Conservation (phyloP, 1,140 invertebrate genomes). For the Radopholus similis region DNA sequence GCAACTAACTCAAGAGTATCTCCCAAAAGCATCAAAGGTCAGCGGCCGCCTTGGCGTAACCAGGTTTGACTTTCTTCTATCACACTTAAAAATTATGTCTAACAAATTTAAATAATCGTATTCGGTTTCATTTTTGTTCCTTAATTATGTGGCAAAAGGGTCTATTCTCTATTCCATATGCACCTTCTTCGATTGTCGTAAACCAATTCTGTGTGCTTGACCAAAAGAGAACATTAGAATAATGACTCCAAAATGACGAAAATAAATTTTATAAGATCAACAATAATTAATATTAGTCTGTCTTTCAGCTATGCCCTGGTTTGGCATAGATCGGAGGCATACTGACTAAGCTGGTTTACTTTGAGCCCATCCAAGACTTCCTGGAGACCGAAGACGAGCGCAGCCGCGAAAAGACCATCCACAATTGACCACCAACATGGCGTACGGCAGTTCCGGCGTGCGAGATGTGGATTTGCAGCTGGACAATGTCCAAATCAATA, state of each 20-base stretch:
- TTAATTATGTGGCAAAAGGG: too few relatives aligned
- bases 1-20: too few relatives aligned
- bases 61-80: too few relatives aligned
- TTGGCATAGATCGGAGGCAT: conserved; percentile 99
- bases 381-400: conserved; percentile 71
- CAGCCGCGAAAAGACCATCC: conserved; percentile 81
- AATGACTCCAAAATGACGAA: not conserved
- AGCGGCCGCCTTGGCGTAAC: too few relatives aligned
- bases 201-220: not conserved
- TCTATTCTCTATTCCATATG: conserved; percentile 19
- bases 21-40: too few relatives aligned
- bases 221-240: too few relatives aligned
- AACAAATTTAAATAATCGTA: too few relatives aligned
- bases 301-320: conserved; percentile 70
- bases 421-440: conserved; percentile 85
- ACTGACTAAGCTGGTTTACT: conserved; percentile 93
- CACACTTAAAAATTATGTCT: too few relatives aligned
- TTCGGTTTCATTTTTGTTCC: too few relatives aligned
- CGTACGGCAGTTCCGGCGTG: conserved; percentile 70
- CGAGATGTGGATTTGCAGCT: conserved; percentile 71
- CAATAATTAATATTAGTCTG: too few relatives aligned
- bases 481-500: conserved; percentile 78
- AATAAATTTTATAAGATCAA: conserved; percentile 6
- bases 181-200: conserved; percentile 26
- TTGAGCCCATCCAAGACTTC: conserved; percentile 81